A percentile compares a stretch with the other conserved stretches of the same genome.
phyloP scores from a whole-genome alignment of 2,113 vertebrate species.

The Hemibagrus wyckioides region DNA sequence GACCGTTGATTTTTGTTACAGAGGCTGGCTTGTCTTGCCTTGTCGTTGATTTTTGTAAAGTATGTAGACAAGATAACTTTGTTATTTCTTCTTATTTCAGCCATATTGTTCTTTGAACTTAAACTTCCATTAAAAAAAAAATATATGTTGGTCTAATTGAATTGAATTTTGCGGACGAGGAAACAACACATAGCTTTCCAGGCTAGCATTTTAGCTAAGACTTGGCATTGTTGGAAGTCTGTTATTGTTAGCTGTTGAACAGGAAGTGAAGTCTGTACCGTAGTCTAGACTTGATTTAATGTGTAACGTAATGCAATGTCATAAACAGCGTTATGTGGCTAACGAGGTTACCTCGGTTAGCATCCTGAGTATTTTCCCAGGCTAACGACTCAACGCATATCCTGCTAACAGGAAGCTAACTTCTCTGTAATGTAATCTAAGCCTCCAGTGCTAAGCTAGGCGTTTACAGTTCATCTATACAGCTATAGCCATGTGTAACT shows the following conservation, averaged over 20 bases:
- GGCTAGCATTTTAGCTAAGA: background rate
- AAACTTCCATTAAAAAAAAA: no score
- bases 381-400: background rate
- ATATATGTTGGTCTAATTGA: no score
- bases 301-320: background rate
- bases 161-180: background rate
- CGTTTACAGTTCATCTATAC: background rate
- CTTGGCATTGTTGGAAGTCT: background rate
- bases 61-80: background rate
- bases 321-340: background rate
- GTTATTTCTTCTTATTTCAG: background rate
- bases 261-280: background rate
- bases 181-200: background rate
- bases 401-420: background rate
- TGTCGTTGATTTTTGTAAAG: conserved; percentile 3
- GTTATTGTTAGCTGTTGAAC: background rate
- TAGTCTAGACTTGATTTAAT: background rate
- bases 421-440: background rate
- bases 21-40: background rate
- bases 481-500: no score
- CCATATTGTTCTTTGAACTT: background rate
- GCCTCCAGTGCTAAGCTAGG: background rate
- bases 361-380: background rate
- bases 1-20: background rate
- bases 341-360: background rate